A percentile compares a stretch with the other conserved stretches of the same genome.
Conservation (phyloP, 2,797 vertebrate genomes). For the Pteropus rufus region DNA sequence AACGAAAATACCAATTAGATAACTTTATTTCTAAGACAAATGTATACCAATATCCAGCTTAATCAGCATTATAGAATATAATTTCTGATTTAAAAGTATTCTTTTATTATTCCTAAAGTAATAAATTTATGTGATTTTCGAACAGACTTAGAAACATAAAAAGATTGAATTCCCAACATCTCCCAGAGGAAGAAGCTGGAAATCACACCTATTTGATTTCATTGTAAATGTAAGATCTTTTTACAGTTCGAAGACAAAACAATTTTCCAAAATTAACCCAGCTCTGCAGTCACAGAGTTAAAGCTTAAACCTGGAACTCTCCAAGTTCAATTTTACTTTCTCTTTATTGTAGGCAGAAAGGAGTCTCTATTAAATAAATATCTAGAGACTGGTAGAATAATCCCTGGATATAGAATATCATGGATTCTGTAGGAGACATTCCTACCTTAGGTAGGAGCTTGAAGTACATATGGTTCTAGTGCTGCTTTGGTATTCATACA, state of each 20-base stretch:
- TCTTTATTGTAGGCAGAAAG: background rate
- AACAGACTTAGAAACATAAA: background rate
- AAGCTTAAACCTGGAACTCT: background rate
- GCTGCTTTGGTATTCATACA: background rate
- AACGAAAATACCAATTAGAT: background rate
- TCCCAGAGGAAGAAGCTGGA: background rate
- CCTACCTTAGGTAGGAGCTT: background rate
- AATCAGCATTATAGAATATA: background rate
- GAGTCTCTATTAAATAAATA: background rate
- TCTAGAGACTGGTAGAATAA: background rate
- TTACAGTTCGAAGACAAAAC: background rate
- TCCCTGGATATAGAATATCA: background rate
- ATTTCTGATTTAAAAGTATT: background rate
- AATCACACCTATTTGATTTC: background rate
- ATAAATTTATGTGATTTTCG: background rate
- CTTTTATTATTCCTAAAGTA: background rate
- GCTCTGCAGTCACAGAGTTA: background rate
- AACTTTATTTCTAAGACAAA: background rate
- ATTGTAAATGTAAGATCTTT: background rate
- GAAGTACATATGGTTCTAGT: background rate
- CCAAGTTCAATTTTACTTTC: background rate
- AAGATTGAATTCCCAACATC: background rate
- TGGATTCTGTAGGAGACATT: background rate
- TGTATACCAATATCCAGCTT: background rate
- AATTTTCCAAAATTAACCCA: background rate